These are phyloP conservation scores for Parthenolecanium corni DNA, from an alignment of 2,888 invertebrate species.

Conservation along the genomic window DNA sequence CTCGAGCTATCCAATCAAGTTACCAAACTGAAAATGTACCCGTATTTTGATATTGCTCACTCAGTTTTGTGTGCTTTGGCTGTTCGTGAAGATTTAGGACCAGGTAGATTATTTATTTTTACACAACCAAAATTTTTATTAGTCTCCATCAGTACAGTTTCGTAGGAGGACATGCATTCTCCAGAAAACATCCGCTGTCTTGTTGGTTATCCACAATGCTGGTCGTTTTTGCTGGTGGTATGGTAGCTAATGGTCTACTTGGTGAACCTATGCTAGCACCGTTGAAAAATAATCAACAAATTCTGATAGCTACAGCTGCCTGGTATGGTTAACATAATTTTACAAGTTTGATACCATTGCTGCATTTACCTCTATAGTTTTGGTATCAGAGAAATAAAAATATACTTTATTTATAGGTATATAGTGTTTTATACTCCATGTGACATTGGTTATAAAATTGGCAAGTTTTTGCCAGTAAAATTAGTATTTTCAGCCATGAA, in stretches of 20 bases:
- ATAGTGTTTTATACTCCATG: constrained; percentile 96
- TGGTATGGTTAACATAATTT: constrained; percentile 61
- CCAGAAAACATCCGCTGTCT: constrained; percentile 90
- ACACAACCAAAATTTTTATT: too few species aligned
- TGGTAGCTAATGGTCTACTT: constrained; percentile 87
- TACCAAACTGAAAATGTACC: constrained; percentile 98
- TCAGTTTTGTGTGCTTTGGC: constrained; percentile 86
- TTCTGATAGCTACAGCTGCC: constrained; percentile 79
- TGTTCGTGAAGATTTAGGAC: constrained; percentile 87
- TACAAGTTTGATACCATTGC: too few species aligned
- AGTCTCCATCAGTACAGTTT: too few species aligned
- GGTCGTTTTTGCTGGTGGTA: constrained; percentile 92
- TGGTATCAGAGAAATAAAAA: not conserved
- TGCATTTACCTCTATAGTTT: too few species aligned
- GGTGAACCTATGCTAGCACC: constrained; percentile 93
- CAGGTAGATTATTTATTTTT: constrained; percentile 47
- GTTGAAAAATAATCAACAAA: constrained; percentile 87
- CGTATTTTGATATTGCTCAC: constrained; percentile 98
- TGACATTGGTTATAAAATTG: constrained; percentile 91
- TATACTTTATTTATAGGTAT: constrained; percentile 60
- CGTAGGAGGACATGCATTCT: constrained; percentile 76
- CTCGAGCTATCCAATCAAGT: constrained; percentile 97
- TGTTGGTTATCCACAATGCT: constrained; percentile 98
- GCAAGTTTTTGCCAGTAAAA: constrained; percentile 88
- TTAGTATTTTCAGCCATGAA: constrained; percentile 85